These are phyloP conservation scores for Epizoanthus illoricatus DNA, from an alignment of 92 coral and sea anemone genomes.

Conservation along the genomic window DNA sequence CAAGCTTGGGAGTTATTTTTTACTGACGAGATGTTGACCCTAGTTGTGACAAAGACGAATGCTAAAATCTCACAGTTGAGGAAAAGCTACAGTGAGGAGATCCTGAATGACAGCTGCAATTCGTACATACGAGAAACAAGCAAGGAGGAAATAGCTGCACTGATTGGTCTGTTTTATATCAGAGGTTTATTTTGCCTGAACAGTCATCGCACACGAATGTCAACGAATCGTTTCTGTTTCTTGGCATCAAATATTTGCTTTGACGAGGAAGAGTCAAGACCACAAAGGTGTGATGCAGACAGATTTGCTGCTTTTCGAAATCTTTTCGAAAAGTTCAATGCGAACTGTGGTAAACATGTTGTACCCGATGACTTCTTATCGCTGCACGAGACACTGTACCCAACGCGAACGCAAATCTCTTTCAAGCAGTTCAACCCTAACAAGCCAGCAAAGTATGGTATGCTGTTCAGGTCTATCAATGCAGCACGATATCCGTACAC, in stretches of 20 bases:
- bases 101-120: conserved; percentile 15
- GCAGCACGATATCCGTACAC: neutral
- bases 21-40: conserved; percentile 4
- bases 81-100: neutral
- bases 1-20: conserved; percentile 20
- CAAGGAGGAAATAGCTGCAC: conserved; percentile 12
- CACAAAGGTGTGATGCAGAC: conserved; percentile 7
- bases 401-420: neutral
- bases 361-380: conserved; percentile 12
- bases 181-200: neutral
- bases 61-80: conserved; percentile 1
- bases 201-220: neutral
- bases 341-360: conserved; percentile 9
- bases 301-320: conserved; percentile 11
- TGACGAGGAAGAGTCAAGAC: neutral
- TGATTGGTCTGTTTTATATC: conserved; percentile 4
- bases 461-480: neutral
- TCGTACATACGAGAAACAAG: conserved; percentile 2
- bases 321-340: conserved; percentile 2
- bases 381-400: conserved; percentile 11
- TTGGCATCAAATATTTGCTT: neutral
- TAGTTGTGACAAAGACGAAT: conserved; percentile 1
- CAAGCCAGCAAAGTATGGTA: neutral
- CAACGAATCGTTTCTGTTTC: conserved; percentile 5
- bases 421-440: conserved; percentile 9